Conservation (phyloP, 2,888 invertebrate genomes). For the Netelia virgata region DNA sequence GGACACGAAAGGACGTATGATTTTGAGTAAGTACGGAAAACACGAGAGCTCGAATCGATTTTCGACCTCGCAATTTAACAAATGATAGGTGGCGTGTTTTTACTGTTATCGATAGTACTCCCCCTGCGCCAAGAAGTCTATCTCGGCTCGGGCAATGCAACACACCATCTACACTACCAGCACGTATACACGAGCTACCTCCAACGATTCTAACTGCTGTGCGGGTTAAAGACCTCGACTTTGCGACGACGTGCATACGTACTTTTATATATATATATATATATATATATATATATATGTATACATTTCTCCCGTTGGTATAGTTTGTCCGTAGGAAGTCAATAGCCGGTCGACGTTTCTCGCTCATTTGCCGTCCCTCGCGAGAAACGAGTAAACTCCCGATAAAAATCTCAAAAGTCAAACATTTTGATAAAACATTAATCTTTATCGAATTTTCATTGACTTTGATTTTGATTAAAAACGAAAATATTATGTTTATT, state of each 20-base stretch:
- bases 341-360: slow-evolving; percentile 29
- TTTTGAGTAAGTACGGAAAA: background rate
- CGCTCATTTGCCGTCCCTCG: background rate
- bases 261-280: background rate
- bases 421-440: too few species aligned
- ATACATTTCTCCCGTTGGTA: background rate
- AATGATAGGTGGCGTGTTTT: slow-evolving; percentile 36
- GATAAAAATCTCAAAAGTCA: background rate
- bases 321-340: slow-evolving; percentile 26
- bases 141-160: background rate
- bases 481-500: too few species aligned
- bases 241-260: slow-evolving; percentile 16
- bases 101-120: slow-evolving; percentile 16
- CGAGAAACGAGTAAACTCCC: background rate
- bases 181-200: background rate
- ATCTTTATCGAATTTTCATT: too few species aligned
- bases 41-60: slow-evolving; percentile 29
- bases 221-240: slow-evolving; percentile 49
- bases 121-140: background rate
- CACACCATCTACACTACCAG: background rate
- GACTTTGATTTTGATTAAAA: too few species aligned
- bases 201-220: slow-evolving; percentile 10
- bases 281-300: background rate
- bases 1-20: too few species aligned
- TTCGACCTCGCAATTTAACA: slow-evolving; percentile 15